Evolutionary conservation across 2,113 vertebrate species (phyloP).

Genomic region (Hymenochirus boettgeri): DNA sequence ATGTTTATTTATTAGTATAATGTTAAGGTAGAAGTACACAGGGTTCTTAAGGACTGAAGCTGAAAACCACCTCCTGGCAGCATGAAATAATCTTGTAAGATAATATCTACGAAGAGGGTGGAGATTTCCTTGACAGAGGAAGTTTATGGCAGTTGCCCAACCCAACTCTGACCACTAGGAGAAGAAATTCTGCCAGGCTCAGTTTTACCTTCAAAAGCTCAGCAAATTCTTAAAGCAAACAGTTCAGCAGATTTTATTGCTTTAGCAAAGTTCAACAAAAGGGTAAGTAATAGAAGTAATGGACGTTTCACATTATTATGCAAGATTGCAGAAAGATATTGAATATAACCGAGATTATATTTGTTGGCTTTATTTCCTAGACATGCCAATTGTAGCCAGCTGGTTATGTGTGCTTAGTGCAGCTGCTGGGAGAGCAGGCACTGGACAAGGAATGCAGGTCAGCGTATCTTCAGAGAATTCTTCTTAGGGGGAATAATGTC

Average conservation of each 20-base stretch:
- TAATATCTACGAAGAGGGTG: slow-evolving; percentile 2
- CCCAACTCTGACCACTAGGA: background rate
- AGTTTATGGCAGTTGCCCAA: slow-evolving; percentile 20
- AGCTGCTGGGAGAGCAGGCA: slow-evolving; percentile 14
- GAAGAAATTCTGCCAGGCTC: slow-evolving; percentile 22
- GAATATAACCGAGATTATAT: background rate
- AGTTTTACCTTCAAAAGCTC: slow-evolving; percentile 10
- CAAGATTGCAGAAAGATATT: background rate
- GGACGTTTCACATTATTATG: background rate
- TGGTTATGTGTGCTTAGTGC: slow-evolving; percentile 4
- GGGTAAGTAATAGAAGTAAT: background rate
- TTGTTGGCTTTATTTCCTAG: background rate
- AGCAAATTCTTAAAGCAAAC: slow-evolving; percentile 8
- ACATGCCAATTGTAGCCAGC: background rate
- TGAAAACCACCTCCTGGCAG: no score
- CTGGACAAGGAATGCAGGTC: no score
- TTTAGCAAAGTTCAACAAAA: background rate
- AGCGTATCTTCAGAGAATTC: no score
- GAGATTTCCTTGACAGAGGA: slow-evolving; percentile 20
- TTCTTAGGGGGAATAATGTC: no score
- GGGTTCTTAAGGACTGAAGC: no score
- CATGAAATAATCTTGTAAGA: no score
- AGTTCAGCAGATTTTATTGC: background rate
- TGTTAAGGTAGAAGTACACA: no score
- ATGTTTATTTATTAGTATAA: no score